phyloP scores from a whole-genome alignment of 2,888 invertebrate species.

The Phortica okadai region DNA sequence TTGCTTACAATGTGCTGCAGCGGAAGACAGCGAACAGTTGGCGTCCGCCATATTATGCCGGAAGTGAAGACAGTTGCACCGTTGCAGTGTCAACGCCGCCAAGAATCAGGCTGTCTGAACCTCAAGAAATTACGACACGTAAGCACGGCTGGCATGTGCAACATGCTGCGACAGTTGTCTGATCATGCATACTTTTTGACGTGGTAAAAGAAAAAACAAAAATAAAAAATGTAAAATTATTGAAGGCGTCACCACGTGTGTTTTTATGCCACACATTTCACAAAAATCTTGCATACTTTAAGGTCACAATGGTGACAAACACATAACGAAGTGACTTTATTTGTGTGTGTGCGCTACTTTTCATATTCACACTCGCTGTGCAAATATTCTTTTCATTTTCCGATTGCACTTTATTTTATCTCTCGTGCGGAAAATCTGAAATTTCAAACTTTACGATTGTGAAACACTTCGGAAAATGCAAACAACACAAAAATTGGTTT shows the following conservation, averaged over 20 bases:
- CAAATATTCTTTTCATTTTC: not conserved
- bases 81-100: not conserved
- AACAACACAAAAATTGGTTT: not conserved
- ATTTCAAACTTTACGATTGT: not conserved
- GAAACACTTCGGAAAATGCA: not conserved
- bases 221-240: not conserved
- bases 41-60: conserved; percentile 30
- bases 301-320: not conserved
- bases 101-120: conserved; percentile 6
- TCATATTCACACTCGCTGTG: not conserved
- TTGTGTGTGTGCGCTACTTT: not conserved
- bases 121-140: conserved; percentile 29
- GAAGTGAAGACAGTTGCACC: conserved; percentile 28
- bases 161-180: conserved; percentile 8
- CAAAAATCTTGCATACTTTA: conserved; percentile 15
- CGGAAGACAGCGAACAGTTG: conserved; percentile 23
- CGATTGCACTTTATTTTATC: not conserved
- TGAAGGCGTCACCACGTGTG: conserved; percentile 3
- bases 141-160: not conserved
- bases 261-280: not conserved
- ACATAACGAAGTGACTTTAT: not conserved
- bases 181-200: not conserved
- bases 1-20: conserved; percentile 13
- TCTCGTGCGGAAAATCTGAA: conserved; percentile 14
- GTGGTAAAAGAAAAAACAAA: not conserved